phyloP scores from a whole-genome alignment of 2,888 invertebrate genomes.

The Tethea ocularis region DNA sequence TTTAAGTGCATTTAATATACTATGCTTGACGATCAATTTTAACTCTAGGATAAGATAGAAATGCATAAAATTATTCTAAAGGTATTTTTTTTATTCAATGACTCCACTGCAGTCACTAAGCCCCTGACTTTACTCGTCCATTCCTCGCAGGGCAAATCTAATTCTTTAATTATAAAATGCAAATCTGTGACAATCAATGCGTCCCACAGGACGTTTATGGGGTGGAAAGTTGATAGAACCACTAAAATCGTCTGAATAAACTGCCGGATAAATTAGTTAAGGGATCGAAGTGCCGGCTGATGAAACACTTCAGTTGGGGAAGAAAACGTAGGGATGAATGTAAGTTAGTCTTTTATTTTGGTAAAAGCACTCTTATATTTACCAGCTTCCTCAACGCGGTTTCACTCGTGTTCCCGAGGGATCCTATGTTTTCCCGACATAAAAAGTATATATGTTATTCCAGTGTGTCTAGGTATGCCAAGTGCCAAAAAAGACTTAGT shows the following conservation, averaged over 20 bases:
- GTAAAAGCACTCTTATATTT: neutral
- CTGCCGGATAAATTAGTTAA: slow-evolving; percentile 41
- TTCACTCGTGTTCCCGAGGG: no score
- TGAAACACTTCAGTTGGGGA: slow-evolving; percentile 19
- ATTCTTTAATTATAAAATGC: slow-evolving; percentile 83
- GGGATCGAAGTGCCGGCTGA: slow-evolving; percentile 18
- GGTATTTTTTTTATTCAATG: neutral
- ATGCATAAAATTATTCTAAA: neutral
- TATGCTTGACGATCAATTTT: no score
- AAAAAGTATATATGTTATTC: no score
- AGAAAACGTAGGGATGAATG: neutral
- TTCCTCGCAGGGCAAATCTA: slow-evolving; percentile 43
- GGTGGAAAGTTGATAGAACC: slow-evolving; percentile 74
- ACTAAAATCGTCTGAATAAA: slow-evolving; percentile 49
- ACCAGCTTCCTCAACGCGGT: no score
- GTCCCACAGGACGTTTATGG: slow-evolving; percentile 68
- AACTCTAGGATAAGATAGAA: no score
- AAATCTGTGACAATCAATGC: slow-evolving; percentile 73
- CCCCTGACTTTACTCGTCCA: neutral
- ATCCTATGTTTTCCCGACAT: no score
- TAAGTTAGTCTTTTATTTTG: neutral
- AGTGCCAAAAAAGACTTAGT: no score
- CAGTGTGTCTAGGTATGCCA: no score
- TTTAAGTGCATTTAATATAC: no score
- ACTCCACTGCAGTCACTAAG: neutral